These are phyloP conservation scores for Psix sp. DNA, from an alignment of 1,140 invertebrate genomes.

Conservation along the genomic window DNA sequence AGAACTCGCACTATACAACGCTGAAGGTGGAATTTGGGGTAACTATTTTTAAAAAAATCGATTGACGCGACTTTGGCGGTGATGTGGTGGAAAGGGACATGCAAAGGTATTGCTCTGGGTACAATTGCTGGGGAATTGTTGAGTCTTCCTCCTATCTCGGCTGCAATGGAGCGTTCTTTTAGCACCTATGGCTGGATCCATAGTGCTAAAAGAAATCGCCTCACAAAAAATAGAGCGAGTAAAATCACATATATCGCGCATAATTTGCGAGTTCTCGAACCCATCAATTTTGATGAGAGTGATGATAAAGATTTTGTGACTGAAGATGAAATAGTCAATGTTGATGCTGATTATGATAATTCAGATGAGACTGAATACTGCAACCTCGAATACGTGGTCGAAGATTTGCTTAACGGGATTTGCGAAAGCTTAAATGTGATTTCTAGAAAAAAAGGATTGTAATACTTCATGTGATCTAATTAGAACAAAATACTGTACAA, in stretches of 20 bases:
- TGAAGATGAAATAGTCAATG: slow-evolving; percentile 2
- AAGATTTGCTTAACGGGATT: slow-evolving; percentile 20
- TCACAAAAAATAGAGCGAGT: slow-evolving; percentile 21
- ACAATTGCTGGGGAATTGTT: slow-evolving; percentile 30
- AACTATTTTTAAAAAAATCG: slow-evolving; percentile 24
- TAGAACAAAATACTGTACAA: too few species aligned
- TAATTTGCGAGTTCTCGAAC: too few species aligned
- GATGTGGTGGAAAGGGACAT: slow-evolving; percentile 43
- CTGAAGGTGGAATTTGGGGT: slow-evolving; percentile 22
- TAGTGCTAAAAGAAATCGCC: slow-evolving; percentile 46
- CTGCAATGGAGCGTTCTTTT: slow-evolving; percentile 46
- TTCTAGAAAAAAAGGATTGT: too few species aligned
- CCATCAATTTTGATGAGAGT: not conserved
- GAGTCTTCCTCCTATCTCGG: slow-evolving; percentile 25
- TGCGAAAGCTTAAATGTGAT: slow-evolving; percentile 2
- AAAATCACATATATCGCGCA: slow-evolving; percentile 44
- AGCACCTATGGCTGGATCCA: slow-evolving; percentile 47
- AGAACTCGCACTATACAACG: slow-evolving; percentile 31
- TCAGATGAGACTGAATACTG: not conserved
- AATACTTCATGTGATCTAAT: too few species aligned
- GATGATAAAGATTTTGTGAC: slow-evolving; percentile 9
- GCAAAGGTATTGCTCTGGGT: slow-evolving; percentile 17
- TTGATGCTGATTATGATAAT: slow-evolving; percentile 1
- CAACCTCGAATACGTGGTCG: slow-evolving; percentile 9
- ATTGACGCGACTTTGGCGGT: slow-evolving; percentile 7